Conservation (phyloP, 2,113 vertebrate genomes). For the Trogon melanurus region DNA sequence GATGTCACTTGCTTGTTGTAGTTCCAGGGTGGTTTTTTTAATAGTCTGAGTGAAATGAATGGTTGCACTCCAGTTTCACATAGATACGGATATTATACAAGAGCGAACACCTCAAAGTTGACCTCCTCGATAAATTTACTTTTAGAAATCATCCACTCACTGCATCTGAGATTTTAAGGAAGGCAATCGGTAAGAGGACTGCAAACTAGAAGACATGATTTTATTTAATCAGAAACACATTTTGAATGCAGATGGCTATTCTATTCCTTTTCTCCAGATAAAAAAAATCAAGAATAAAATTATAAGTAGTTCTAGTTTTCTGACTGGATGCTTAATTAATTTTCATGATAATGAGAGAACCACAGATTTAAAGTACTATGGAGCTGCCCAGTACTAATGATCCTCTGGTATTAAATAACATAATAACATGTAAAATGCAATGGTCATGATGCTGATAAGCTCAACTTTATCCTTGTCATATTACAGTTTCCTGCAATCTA, state of each 20-base stretch:
- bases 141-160: not conserved
- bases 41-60: not conserved
- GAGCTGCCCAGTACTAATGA: not conserved
- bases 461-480: not conserved
- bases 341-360: not conserved
- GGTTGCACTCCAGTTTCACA: not conserved
- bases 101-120: not conserved
- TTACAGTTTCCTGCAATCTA: conserved; percentile 89
- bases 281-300: not conserved
- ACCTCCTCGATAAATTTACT: not conserved
- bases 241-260: not conserved
- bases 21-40: not conserved
- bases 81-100: not conserved
- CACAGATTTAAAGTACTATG: not conserved
- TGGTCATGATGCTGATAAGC: not conserved
- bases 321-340: not conserved
- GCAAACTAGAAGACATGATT: not conserved
- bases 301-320: not conserved
- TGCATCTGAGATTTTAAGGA: not conserved
- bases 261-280: not conserved
- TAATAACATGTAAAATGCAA: not conserved
- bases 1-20: not conserved
- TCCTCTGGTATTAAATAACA: not conserved
- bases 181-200: not conserved
- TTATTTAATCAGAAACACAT: not conserved